Base-by-base conservation (phyloP, 2,888 invertebrate species). In the Ormia ochracea region DNA sequence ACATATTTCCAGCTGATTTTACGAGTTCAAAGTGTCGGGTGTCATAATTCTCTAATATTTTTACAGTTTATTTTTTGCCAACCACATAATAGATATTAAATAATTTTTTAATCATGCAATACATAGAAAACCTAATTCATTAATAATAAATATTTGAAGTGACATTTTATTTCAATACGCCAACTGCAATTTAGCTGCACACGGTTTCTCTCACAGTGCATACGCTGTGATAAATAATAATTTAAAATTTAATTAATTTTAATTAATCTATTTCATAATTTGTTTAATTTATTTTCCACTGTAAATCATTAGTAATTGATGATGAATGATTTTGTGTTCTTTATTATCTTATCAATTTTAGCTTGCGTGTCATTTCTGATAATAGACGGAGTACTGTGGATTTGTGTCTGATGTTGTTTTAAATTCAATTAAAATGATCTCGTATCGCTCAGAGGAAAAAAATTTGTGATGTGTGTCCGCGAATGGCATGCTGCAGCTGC, bases 361-460 rank as follows among this genome's bases (percentile, higher is more conserved):
- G 63, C 68, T 63, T 68, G 23, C 45, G 45, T 56, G 54, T 43
- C 52, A 14, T 21, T 75, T 36, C 36, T 66, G 56, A 65, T 74
- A 65, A 48, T 66, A 36, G 23, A 45, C 45, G 23, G 45, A 21
- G 12, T 2, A 12, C 38, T 19, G 54, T 33, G 45, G 33, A 26
- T 43, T 63, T 54, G 45, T 36, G 19, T 43, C 45, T 43, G 50
- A 12, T 41, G 63, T 26, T 65, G 45, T 38, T 59, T 66, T 66
- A 28, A 61, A 75, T 68, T 75, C 52, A 75, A 75, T 75, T 75
- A 75, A 68, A 75, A 68, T 61, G 59, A 52, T 70, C 50, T 38
- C 14, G 38, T 38, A 48, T 21, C 43, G 17, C 33, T 23, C 43
- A 41, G 7, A 50, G 41, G 21, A 41, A 38, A 36, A 63, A 28